Conservation (phyloP, 2,113 vertebrate species). For the Boulengeromyrus knoepffleri region DNA sequence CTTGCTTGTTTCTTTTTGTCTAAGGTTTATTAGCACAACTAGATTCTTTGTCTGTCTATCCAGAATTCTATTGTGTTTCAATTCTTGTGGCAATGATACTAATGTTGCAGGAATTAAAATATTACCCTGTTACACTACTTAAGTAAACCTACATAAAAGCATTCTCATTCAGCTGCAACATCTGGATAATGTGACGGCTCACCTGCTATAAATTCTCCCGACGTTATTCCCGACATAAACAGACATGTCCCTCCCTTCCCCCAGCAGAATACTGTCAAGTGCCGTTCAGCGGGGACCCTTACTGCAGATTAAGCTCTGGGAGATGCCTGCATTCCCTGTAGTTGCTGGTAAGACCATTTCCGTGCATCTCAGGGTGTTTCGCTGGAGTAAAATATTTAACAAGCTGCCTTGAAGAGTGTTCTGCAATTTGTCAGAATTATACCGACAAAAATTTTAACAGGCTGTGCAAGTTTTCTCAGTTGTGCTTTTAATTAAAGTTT, state of each 20-base stretch:
- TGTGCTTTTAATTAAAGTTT: background rate
- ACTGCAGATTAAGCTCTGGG: background rate
- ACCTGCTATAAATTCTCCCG: background rate
- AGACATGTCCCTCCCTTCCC: conserved; percentile 4
- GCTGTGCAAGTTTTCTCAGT: background rate
- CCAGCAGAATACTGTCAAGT: conserved; percentile 14
- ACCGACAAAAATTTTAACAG: background rate
- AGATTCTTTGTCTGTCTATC: background rate
- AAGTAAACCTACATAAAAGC: background rate
- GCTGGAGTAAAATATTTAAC: background rate
- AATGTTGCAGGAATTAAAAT: background rate
- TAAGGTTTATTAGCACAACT: background rate
- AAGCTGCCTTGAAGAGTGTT: background rate
- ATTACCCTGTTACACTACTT: background rate
- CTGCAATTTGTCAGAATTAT: background rate
- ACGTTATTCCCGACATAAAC: background rate
- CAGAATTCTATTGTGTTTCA: background rate
- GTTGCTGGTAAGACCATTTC: background rate
- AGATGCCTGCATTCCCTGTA: background rate
- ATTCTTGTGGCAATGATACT: background rate
- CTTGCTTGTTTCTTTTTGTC: background rate
- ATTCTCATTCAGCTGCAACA: background rate
- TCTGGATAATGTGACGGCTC: background rate
- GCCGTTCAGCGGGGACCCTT: conserved; percentile 9
- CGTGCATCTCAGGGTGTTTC: background rate